Base-by-base conservation (phyloP, 2,888 invertebrate genomes). In the Syritta pipiens region DNA sequence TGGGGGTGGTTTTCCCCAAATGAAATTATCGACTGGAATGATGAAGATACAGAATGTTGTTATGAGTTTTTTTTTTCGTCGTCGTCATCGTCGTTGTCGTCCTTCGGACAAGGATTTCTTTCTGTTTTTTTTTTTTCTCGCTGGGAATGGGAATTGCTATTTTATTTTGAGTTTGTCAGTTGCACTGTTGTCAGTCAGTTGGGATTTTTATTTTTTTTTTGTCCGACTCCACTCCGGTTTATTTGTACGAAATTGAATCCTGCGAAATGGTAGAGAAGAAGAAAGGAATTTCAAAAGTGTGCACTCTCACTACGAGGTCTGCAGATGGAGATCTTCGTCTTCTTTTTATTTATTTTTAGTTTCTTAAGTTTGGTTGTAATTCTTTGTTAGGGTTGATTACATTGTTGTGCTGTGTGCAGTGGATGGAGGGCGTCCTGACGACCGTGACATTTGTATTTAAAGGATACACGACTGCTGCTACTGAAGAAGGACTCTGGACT, bases 11-110 rank as follows among this genome's bases (percentile, higher is more conserved):
- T 67, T 49, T 68, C 26, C 24, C 49, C 59, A 62, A 71, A 71
- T 71, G 46, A 55, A 71, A 71, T 71, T 71, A 71, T 71, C 69
- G 69, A 53, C 62, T 49, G 59, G 59, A 51, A 59, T 68, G 68
- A 68, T 68, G 68, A 59, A 59, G 49, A 59, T 55, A 53, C 30
- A 57, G 67, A 57, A 48, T 14, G 40, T 57, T 67, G 46, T 51
- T 49, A 32, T 9, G 59, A 42, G 26, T 40, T 37, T n/a, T 17
- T 28, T 37, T 6, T 5, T 40, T 48, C 24, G 37, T 2, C 12
- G 12, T n/a, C 37, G 17, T 17, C 32, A 3, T 37, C 28, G 6
- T 49, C 30, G 4, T 28, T 60, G n/a, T 19, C 26, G 10, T 62
- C 26, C 49, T 20, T 40, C 22, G 20, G 3, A 37, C 35, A 26